Conservation (phyloP, 2,888 invertebrate genomes). For the Himalopsyche japonica region DNA sequence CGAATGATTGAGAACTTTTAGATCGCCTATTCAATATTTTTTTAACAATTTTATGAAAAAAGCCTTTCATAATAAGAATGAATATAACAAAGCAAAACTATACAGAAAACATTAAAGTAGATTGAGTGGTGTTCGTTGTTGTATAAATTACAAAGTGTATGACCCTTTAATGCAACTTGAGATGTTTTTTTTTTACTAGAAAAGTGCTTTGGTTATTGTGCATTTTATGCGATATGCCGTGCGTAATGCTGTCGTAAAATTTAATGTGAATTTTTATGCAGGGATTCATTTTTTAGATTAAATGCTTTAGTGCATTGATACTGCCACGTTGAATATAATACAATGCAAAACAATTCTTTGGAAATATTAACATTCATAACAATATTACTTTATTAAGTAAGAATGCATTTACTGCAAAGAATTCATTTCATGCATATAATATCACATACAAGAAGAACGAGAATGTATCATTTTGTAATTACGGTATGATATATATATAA, state of each 20-base stretch:
- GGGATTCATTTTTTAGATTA: background rate
- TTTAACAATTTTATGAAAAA: background rate
- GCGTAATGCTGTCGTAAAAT: background rate
- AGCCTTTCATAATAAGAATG: background rate
- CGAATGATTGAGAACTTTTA: background rate
- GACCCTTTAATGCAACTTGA: background rate
- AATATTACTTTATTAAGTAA: too few relatives aligned
- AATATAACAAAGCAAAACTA: background rate
- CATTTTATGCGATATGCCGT: background rate
- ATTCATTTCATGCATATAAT: too few relatives aligned
- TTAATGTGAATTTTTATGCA: background rate
- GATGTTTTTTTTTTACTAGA: background rate
- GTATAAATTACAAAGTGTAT: slow-evolving; percentile 1
- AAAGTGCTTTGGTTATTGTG: background rate
- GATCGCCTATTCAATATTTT: background rate
- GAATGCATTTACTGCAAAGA: too few relatives aligned
- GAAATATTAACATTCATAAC: too few relatives aligned
- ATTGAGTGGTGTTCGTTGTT: background rate
- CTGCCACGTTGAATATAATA: too few relatives aligned
- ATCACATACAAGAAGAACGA: too few relatives aligned
- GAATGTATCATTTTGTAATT: too few relatives aligned
- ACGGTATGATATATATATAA: too few relatives aligned
- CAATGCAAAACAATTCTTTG: too few relatives aligned
- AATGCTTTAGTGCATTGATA: background rate
- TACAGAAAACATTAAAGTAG: background rate